phyloP scores from a whole-genome alignment of 2,888 invertebrate genomes.

The Abrostola triplasia region DNA sequence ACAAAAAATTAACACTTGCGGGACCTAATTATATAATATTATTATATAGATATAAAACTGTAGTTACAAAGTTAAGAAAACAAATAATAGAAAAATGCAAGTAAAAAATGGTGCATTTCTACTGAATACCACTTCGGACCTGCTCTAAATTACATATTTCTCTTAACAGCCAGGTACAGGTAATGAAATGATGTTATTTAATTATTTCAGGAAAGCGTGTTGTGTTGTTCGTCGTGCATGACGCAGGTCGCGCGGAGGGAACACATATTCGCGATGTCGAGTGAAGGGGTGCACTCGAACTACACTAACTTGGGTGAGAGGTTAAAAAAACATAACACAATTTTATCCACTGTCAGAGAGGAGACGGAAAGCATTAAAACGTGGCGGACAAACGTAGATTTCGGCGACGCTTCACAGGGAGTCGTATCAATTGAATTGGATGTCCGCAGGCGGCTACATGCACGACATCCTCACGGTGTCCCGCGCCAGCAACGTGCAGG shows the following conservation, averaged over 20 bases:
- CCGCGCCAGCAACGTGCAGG: constrained; percentile 58
- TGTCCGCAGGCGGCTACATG: constrained; percentile 77
- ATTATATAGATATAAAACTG: too few species aligned
- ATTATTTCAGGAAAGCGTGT: constrained; percentile 66
- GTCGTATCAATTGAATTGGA: background rate
- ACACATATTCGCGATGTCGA: constrained; percentile 80
- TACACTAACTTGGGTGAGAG: constrained; percentile 74
- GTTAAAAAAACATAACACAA: background rate
- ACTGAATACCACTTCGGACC: background rate
- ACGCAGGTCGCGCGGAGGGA: constrained; percentile 72
- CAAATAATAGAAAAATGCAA: too few species aligned
- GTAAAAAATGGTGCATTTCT: background rate
- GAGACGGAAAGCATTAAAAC: too few species aligned
- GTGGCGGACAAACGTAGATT: too few species aligned
- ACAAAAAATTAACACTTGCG: too few species aligned
- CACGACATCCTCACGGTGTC: constrained; percentile 84
- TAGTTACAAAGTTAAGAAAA: too few species aligned
- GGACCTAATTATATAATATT: too few species aligned
- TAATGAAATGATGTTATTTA: too few species aligned
- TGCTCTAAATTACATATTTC: too few species aligned
- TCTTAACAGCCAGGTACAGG: too few species aligned
- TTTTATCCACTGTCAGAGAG: background rate
- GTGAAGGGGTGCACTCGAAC: constrained; percentile 81
- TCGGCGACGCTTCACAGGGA: too few species aligned
- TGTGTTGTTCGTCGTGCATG: constrained; percentile 74